Conservation (phyloP, 2,888 invertebrate species). For the Theodoxus fluviatilis region DNA sequence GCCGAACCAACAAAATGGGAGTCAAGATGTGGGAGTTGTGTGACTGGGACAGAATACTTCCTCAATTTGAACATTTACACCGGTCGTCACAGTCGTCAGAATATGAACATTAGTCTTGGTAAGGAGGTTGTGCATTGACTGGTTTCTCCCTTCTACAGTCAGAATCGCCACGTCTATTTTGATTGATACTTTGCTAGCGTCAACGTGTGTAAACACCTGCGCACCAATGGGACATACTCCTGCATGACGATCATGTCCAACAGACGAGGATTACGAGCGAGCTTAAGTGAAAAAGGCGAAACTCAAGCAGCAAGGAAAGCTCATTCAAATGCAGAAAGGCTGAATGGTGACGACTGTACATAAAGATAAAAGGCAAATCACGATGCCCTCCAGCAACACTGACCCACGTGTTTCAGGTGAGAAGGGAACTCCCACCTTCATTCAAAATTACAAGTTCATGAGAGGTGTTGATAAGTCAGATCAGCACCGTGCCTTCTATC, state of each 20-base stretch:
- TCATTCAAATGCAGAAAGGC: constrained; percentile 12
- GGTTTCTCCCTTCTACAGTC: background rate
- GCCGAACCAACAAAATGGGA: constrained; percentile 19
- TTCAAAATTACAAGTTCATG: background rate
- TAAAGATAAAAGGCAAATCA: constrained; percentile 6
- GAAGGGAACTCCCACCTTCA: constrained; percentile 17
- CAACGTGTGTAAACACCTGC: background rate
- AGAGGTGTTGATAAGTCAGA: constrained; percentile 3
- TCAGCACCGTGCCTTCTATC: constrained; percentile 6
- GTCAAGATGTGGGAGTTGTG: constrained; percentile 20
- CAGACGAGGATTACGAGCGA: background rate
- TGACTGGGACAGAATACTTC: background rate
- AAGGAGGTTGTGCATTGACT: constrained; percentile 7
- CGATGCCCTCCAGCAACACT: background rate
- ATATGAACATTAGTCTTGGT: background rate
- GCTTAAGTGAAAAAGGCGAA: background rate
- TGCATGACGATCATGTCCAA: constrained; percentile 6
- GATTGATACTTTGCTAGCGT: background rate
- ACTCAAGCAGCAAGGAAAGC: background rate
- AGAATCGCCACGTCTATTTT: background rate
- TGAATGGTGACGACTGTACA: constrained; percentile 4
- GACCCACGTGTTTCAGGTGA: background rate
- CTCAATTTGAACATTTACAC: constrained; percentile 11
- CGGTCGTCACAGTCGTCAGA: background rate
- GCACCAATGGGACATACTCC: background rate